Base-by-base conservation (phyloP, 2,888 invertebrate species). In the Ochropacha duplaris region DNA sequence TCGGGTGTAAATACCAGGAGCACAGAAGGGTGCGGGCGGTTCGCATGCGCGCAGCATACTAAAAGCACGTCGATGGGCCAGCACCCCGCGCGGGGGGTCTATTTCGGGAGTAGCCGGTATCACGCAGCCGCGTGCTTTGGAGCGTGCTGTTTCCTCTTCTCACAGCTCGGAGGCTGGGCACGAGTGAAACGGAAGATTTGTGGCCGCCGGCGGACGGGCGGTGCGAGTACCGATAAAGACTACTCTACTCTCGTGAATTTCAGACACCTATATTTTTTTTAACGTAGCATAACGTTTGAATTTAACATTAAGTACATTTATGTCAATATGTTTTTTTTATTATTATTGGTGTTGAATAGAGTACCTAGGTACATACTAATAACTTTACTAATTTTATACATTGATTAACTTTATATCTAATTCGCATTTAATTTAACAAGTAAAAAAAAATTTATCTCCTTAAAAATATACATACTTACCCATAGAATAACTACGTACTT, bases 11-110 rank as follows among this genome's bases (percentile, higher is more conserved):
- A 72, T 83, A 88, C 85, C 72, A 86, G 87, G 88, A 84, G 86
- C 88, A 79, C 84, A 88, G 87, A 87, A 88, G 90, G 87, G 90
- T 92, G 92, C 92, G 91, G 90, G 91, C 91, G 89, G 88, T 87
- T 88, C 92, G 92, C 92, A 92, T 92, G 92, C 92, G 92, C 92
- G 92, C 90, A 92, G 92, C 92, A 92, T 90, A 92, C 92, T 92
- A 92, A 92, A 92, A 92, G 92, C 92, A 92, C 92, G 92, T 91
- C 92, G 91, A 90, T 92, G 90, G 88, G 79, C 83, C 84, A 83
- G 83, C 78, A 78, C 80, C 82, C 81, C 80, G 86, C 84, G 87
- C 84, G 86, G 88, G 90, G 90, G 86, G 84, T 87, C 89, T 92
- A 91, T 91, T 91, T 91, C 90, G 90, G 92, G 91, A 92, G 90